Base-by-base conservation (phyloP, 1,140 invertebrate species). In the Atta cephalotes region DNA sequence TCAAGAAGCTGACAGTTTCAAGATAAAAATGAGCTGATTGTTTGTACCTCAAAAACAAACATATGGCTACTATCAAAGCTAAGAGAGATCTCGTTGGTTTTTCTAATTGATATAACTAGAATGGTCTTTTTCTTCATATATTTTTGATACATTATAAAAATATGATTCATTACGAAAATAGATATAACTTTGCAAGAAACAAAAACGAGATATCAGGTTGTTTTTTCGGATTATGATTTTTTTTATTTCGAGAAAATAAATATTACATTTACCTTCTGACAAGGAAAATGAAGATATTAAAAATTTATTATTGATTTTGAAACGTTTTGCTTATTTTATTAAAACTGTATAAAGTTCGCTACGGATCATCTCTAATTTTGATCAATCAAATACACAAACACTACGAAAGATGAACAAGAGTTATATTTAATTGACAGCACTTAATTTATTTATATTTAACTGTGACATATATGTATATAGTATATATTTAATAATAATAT, bases 181-280 rank as follows among this genome's bases (percentile, higher is more conserved):
- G 21, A 81, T 21, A 39, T 31, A 31, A 10, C 3, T 39, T 45
- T 49, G 31, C 12, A 31, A 18, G 18, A 53, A 21, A 18, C 25
- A n/a, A 18, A 49, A 49, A 58, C 9, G 35, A 56, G 9, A 70
- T 70, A 45, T 79, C 28, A 45, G 0, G 2, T 35, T 12, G 18
- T 9, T 68, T 70, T n/a, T 39, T 56, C 16, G 2, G 31, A 7
- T 80, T 56, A 65, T 9, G 35, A 49, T 9, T 9, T 21, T 80
- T 25, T 80, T 70, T 81, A 31, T 56, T 63, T 81, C 31, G 35
- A n/a, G 18, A 18, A 68, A 56, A 56, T 58, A 56, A 66, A 81
- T n/a, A 70, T 49, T 56, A 12, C 16, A n/a, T 7, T 28, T 49
- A 51, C n/a, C 16, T 18, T 60, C 9, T 70, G 56, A 14, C 10